phyloP scores from a whole-genome alignment of 2,113 vertebrate species.

The Atractosteus spatula region DNA sequence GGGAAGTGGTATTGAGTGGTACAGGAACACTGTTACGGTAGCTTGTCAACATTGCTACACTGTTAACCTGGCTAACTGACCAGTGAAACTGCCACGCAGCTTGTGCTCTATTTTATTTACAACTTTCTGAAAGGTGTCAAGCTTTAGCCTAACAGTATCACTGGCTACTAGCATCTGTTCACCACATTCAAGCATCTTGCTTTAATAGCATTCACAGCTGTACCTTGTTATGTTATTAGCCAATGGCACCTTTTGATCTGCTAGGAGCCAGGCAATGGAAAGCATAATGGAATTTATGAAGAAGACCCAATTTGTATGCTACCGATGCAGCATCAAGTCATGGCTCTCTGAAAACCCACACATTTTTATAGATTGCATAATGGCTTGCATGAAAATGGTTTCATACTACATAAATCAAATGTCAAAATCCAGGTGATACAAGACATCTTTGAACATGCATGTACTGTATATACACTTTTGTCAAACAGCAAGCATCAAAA shows the following conservation, averaged over 20 bases:
- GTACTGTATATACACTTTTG: slow-evolving; percentile 9
- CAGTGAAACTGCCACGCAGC: no score
- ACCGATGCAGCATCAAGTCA: slow-evolving; percentile 54
- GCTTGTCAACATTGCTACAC: no score
- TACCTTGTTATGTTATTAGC: slow-evolving; percentile 60
- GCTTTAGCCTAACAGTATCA: neutral
- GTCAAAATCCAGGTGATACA: slow-evolving; percentile 54
- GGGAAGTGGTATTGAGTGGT: no score
- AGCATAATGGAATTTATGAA: slow-evolving; percentile 66
- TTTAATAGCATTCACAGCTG: slow-evolving; percentile 49
- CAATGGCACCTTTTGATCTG: slow-evolving; percentile 64
- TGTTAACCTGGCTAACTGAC: no score
- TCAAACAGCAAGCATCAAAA: slow-evolving; percentile 37
- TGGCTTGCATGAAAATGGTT: slow-evolving; percentile 64
- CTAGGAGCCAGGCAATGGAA: slow-evolving; percentile 40
- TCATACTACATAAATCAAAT: slow-evolving; percentile 67
- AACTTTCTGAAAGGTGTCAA: neutral
- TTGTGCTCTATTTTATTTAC: neutral
- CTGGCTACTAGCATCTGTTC: slow-evolving; percentile 20
- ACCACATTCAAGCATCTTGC: slow-evolving; percentile 42
- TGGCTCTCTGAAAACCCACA: slow-evolving; percentile 59
- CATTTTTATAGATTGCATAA: slow-evolving; percentile 68
- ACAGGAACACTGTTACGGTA: no score
- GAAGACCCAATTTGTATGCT: slow-evolving; percentile 71
- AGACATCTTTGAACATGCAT: slow-evolving; percentile 51